These are phyloP conservation scores for Sandelia bainsii DNA, from an alignment of 2,797 vertebrate species.

Conservation along the genomic window DNA sequence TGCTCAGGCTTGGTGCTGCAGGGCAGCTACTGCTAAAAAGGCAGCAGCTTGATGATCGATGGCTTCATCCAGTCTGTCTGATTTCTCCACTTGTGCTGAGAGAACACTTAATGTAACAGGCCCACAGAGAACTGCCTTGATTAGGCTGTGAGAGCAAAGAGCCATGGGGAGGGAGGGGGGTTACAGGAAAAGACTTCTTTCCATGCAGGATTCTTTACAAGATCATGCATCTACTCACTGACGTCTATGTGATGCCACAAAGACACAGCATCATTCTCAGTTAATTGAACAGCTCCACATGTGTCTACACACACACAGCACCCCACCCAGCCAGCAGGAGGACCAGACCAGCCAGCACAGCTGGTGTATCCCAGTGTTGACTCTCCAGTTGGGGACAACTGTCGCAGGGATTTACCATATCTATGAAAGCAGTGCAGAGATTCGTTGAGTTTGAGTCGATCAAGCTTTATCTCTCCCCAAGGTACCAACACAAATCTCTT, in stretches of 20 bases:
- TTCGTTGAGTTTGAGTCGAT: conserved; percentile 74
- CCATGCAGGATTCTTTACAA: conserved; percentile 79
- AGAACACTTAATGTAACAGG: conserved; percentile 87
- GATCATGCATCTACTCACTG: conserved; percentile 54
- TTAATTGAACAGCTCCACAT: conserved; percentile 31
- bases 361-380: conserved; percentile 72
- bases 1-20: conserved; percentile 53
- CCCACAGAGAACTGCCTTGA: conserved; percentile 82
- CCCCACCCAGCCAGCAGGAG: conserved; percentile 57
- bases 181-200: conserved; percentile 82
- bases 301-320: conserved; percentile 12
- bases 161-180: conserved; percentile 85
- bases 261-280: conserved; percentile 57
- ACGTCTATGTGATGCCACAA: conserved; percentile 57
- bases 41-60: conserved; percentile 83
- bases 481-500: conserved; percentile 76
- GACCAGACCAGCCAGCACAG: conserved; percentile 66
- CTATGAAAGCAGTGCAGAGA: conserved; percentile 68
- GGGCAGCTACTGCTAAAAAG: conserved; percentile 83
- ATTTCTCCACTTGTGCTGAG: conserved; percentile 86
- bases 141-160: conserved; percentile 84
- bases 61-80: conserved; percentile 84
- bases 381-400: conserved; percentile 63
- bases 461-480: conserved; percentile 80
- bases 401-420: conserved; percentile 73